These are phyloP conservation scores for Coenonympha glycerion DNA, from an alignment of 2,888 invertebrate genomes.

Conservation along the genomic window DNA sequence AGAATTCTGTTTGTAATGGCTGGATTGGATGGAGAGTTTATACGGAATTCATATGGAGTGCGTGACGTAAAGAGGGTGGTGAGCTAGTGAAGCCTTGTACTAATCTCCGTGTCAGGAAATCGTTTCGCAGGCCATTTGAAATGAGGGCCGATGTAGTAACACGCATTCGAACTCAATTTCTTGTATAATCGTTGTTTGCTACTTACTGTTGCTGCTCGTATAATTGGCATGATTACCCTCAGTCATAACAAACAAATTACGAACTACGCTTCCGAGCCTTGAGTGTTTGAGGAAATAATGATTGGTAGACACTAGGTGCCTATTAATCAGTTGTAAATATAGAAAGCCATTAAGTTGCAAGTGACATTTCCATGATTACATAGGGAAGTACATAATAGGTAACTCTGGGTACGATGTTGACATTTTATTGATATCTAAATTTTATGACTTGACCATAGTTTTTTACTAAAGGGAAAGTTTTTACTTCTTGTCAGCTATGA, in stretches of 20 bases:
- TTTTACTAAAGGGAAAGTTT: too few species aligned
- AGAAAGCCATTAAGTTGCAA: too few species aligned
- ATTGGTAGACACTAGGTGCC: too few species aligned
- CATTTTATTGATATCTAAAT: neutral
- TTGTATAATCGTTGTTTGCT: constrained; percentile 64
- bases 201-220: too few species aligned
- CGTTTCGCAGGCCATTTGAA: constrained; percentile 75
- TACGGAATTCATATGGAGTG: constrained; percentile 54
- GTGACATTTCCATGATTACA: too few species aligned
- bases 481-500: too few species aligned
- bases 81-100: constrained; percentile 74
- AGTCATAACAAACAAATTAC: constrained; percentile 1
- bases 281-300: too few species aligned
- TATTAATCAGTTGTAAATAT: too few species aligned
- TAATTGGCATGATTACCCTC: constrained; percentile 44
- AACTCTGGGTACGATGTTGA: too few species aligned
- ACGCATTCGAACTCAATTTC: constrained; percentile 68
- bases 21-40: constrained; percentile 44
- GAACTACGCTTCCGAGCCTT: neutral
- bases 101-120: constrained; percentile 77
- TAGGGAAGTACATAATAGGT: too few species aligned
- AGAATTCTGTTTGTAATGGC: constrained; percentile 24
- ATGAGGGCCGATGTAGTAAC: constrained; percentile 65
- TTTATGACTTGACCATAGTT: neutral
- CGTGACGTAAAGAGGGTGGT: constrained; percentile 75